These are phyloP conservation scores for Criorhina ranunculi DNA, from an alignment of 2,888 invertebrate genomes.

Conservation along the genomic window DNA sequence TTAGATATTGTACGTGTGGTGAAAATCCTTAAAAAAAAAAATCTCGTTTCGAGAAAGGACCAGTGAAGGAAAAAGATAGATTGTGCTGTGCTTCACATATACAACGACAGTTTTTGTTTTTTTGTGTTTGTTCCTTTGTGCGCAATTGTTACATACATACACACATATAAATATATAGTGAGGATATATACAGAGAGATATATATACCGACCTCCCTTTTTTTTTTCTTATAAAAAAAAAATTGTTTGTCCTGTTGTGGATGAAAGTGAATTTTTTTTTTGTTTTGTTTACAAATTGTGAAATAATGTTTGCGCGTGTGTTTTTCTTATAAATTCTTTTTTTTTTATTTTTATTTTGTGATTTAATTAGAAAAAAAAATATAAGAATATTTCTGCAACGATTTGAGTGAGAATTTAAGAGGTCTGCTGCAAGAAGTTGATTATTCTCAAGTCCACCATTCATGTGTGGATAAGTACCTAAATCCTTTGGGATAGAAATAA, in stretches of 20 bases:
- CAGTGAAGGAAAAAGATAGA: conserved; percentile 23
- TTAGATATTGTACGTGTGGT: conserved; percentile 1
- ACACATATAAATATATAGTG: conserved; percentile 24
- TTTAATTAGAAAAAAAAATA: conserved; percentile 14
- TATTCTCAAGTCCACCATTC: conserved; percentile 31
- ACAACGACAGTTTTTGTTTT: conserved; percentile 45
- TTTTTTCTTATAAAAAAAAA: conserved; percentile 6
- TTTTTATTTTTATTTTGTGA: conserved; percentile 25
- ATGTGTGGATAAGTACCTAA: conserved; percentile 64
- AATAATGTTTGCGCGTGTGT: conserved; percentile 36
- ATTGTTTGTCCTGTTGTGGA: conserved; percentile 72
- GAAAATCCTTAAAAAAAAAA: conserved; percentile 33
- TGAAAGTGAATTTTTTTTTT: conserved; percentile 75
- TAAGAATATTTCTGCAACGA: not conserved
- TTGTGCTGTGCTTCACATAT: conserved; percentile 52
- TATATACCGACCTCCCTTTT: conserved; percentile 31
- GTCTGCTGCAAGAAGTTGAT: conserved; percentile 33
- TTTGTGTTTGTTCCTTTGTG: conserved; percentile 69
- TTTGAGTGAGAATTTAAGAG: conserved; percentile 12
- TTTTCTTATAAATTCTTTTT: conserved; percentile 24
- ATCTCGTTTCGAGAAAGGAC: conserved; percentile 22
- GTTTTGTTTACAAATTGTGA: conserved; percentile 74
- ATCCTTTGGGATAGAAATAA: conserved; percentile 50
- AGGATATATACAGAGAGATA: conserved; percentile 34
- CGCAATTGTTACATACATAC: conserved; percentile 47